Evolutionary conservation across 2,113 vertebrate species (phyloP).

Genomic region (Tor tambroides): DNA sequence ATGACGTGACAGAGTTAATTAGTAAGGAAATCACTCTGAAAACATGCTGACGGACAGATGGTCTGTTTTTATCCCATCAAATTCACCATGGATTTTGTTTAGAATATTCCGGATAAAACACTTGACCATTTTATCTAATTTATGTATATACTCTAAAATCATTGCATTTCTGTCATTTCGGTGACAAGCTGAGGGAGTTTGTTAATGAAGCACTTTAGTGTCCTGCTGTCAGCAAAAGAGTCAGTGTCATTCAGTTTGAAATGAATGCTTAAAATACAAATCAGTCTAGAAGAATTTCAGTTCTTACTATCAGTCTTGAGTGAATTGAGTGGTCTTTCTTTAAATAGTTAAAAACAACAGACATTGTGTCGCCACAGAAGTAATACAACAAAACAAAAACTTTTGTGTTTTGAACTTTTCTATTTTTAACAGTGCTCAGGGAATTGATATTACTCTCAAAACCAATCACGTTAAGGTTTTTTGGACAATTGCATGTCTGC

Average conservation of each 20-base stretch:
- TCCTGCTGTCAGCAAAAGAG: background rate
- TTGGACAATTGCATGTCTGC: background rate
- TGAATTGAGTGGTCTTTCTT: background rate
- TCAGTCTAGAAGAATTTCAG: background rate
- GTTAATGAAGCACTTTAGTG: background rate
- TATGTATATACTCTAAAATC: background rate
- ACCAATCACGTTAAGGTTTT: background rate
- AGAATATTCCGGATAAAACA: background rate
- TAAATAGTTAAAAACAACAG: background rate
- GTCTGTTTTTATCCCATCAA: background rate
- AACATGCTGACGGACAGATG: background rate
- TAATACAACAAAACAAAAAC: background rate
- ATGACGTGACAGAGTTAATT: background rate
- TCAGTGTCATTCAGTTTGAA: background rate
- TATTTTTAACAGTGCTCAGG: background rate
- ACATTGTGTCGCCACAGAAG: background rate
- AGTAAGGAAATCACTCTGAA: too few relatives aligned
- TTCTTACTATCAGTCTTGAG: background rate
- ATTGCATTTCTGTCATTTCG: background rate
- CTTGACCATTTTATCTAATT: background rate
- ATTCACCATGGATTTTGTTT: constrained; percentile 5
- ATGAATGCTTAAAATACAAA: background rate
- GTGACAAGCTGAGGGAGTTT: background rate
- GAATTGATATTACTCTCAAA: background rate
- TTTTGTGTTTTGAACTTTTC: background rate